Base-by-base conservation (phyloP, 2,888 invertebrate species). In the Tetramorium bicarinatum region DNA sequence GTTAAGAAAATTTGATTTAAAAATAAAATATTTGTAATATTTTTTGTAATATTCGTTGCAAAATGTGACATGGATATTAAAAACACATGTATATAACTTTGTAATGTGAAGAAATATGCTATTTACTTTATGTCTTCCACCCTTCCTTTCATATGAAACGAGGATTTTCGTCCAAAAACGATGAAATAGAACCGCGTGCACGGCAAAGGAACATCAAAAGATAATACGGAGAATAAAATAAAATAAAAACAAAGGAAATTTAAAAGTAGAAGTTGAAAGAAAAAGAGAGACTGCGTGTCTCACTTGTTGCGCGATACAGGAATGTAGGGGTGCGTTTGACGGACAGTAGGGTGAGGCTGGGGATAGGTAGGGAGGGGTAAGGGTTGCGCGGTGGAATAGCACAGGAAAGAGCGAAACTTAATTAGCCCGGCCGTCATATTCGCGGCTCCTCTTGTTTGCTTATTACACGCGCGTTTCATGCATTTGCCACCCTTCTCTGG, bases 261-360 rank as follows among this genome's bases (percentile, higher is more conserved):
- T 71, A 59, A 49, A 71, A 61, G 49, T 72, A 72, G 38, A 81
- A 41, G 49, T 74, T 41, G 38, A 41, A 72, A 61, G 34, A 25
- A 13, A 15, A 49, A 61, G 18, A 25, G 18, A 21, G 41, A 67
- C 7, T 84, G 85, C 86, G 85, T 86, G 83, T 88, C 88, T 85
- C 88, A 91, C 91, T 91, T 91, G 91, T 91, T 91, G 91, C 91
- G 80, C 85, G 61, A 34, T 67, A 25, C 75, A 25, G 64, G 4
- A 61, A 49, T 67, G 21, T 67, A 76, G 41, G 54, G 29, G 25
- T 77, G 62, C 67, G 76, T 84, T 84, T 82, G 87, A 83, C 52
- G 52, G 79, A 47, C 29, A 71, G 66, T 64, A 62, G 74, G 62
- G 61, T 34, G 66, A 44, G 56, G 59, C 38, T 21, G 11, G 61